A percentile compares a stretch with the other conserved stretches of the same genome.
These are phyloP conservation scores for Acropora tenuis DNA, from an alignment of 64 coral and sea anemone species.

Conservation along the genomic window DNA sequence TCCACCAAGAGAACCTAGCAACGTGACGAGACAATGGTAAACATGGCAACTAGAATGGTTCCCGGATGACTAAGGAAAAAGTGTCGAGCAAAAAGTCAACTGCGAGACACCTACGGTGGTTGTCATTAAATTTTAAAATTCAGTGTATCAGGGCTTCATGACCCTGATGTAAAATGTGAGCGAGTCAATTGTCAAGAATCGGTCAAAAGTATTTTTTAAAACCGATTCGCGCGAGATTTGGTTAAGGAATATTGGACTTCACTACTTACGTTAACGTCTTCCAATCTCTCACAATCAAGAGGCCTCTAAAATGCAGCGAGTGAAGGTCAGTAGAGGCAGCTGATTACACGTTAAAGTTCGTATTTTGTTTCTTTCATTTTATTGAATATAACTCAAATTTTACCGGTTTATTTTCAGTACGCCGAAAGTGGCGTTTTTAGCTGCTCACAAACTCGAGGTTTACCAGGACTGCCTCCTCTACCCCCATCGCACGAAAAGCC, in stretches of 20 bases:
- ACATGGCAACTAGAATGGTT: conserved; percentile 48
- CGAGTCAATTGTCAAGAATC: not conserved
- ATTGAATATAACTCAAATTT: not conserved
- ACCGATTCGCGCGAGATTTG: not conserved
- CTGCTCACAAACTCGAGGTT: conserved; percentile 89
- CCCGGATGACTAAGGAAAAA: conserved; percentile 61
- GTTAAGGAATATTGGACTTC: not conserved
- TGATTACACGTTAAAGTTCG: not conserved
- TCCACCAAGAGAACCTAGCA: conserved; percentile 52
- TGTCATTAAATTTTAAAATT: not conserved
- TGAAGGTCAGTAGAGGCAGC: conserved; percentile 18
- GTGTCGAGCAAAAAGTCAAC: conserved; percentile 21
- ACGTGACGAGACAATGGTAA: conserved; percentile 70
- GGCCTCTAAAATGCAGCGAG: conserved; percentile 21
- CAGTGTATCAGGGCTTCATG: not conserved
- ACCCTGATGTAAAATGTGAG: not conserved
- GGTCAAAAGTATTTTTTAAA: not conserved
- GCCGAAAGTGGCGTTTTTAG: conserved; percentile 86
- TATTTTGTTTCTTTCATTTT: conserved; percentile 10
- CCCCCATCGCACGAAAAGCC: conserved; percentile 88
- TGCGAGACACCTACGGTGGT: not conserved
- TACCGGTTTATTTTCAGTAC: conserved; percentile 63
- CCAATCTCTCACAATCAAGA: not conserved
- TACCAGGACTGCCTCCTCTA: conserved; percentile 85
- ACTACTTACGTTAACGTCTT: not conserved